A percentile compares a stretch with the other conserved stretches of the same genome.
Evolutionary conservation across 2,797 vertebrate genomes (phyloP).

Genomic region (Clamator glandarius): DNA sequence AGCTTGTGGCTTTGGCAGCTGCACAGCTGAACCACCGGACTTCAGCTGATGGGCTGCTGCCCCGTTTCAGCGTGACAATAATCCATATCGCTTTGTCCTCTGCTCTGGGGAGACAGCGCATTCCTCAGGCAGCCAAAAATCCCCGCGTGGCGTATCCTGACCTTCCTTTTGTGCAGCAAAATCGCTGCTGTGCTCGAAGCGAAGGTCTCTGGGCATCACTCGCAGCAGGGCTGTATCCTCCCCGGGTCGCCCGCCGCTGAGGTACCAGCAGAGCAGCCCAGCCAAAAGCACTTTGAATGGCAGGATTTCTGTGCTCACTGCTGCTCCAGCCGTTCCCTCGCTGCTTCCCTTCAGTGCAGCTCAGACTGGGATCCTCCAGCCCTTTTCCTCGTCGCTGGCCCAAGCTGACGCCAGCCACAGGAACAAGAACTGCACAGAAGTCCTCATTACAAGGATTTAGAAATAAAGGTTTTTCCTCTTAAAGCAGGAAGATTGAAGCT

Average conservation of each 20-base stretch:
- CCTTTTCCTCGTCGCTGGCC: fast-evolving
- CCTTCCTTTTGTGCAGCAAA: neutral
- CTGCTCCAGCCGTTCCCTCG: neutral
- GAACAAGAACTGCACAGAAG: neutral
- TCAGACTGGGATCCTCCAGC: neutral
- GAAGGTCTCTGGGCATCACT: neutral
- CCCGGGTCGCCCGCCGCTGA: fast-evolving
- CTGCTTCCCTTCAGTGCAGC: neutral
- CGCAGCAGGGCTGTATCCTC: neutral
- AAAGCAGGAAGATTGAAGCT: neutral
- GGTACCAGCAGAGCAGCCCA: neutral
- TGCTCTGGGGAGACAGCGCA: neutral
- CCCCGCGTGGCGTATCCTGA: neutral
- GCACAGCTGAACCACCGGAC: neutral
- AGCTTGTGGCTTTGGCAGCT: neutral
- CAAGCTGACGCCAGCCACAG: neutral
- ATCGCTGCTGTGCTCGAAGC: fast-evolving
- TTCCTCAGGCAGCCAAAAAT: neutral
- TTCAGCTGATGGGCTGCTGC: neutral
- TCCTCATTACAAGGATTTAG: neutral
- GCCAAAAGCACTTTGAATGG: neutral
- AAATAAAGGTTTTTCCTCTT: neutral
- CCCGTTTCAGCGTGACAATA: neutral
- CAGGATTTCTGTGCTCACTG: neutral
- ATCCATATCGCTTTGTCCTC: neutral